Evolutionary conservation across 2,797 vertebrate genomes (phyloP), one percentile per base, ranked within the genome.

Genomic region (Nyctalus aviator): DNA sequence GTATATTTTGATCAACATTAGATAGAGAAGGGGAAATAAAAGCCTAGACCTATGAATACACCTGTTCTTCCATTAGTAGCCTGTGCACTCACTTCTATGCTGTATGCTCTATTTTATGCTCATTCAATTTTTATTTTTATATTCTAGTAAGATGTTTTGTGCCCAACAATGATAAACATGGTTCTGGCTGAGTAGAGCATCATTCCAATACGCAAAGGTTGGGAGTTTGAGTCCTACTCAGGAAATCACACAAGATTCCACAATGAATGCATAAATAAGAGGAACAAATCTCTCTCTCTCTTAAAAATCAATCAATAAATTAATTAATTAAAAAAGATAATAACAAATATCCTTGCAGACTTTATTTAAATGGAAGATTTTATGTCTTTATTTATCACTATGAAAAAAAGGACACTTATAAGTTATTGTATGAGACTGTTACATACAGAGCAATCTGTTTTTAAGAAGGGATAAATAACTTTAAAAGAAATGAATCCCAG

Each of bases 301-400:
- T 66, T 62, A 62, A 62, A 30, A 62, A 30, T 14, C 25, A 30
- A 68, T 35, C 64, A 66, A 66, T 66, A 8, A 64, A 68, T 68
- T 5, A 64, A 64, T n/a, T 62, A 62, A 62, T 64, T 62, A 13
- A 59, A 59, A 59, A 27, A 53, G 30, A 88, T 35, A 90, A 48
- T 2, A 30, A 83, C 12, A 79, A 75, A 55, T 13, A 91, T 32
- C 55, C 18, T 50, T 73, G 53, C n/a, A 69, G 69, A 57, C 11
- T 84, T 85, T 69, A 41, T 57, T 95, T 75, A 86, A 77, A 55
- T 87, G 59, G 30, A 81, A 84, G 83, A 37, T 48, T 30, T 20
- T 35, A 84, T 75, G 48, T 77, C 23, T 87, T 84, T 92, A 76
- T 90, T 75, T 84, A 88, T 84, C 68, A 62, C 62, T 85, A 44